These are phyloP conservation scores for Adelognathus sp. DNA, from an alignment of 2,888 invertebrate species.

Conservation along the genomic window DNA sequence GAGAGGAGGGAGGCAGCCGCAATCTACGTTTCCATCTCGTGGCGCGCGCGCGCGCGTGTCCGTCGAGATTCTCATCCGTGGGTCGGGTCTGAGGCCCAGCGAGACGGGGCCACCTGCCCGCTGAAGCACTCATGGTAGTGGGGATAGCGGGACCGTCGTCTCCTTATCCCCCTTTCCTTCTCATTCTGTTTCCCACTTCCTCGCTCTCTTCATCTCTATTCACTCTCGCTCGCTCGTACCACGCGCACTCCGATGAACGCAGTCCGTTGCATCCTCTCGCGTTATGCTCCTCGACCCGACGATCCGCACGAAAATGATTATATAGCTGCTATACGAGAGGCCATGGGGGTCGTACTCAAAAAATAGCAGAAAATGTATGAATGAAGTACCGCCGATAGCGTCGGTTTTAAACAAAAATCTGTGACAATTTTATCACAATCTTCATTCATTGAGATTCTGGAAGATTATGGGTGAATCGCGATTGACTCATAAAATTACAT, in stretches of 20 bases:
- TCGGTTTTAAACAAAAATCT: neutral
- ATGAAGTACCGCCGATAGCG: constrained; percentile 9
- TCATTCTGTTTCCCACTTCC: constrained; percentile 12
- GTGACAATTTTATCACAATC: neutral
- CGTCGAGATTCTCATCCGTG: constrained; percentile 77
- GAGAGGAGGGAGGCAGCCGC: constrained; percentile 66
- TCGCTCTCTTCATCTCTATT: constrained; percentile 20
- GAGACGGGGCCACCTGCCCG: constrained; percentile 78
- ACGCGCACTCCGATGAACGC: constrained; percentile 57
- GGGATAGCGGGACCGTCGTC: constrained; percentile 44
- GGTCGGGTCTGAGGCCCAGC: constrained; percentile 66
- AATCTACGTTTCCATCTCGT: constrained; percentile 79
- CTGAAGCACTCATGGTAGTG: constrained; percentile 53
- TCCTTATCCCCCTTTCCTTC: constrained; percentile 3
- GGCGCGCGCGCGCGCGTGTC: constrained; percentile 80
- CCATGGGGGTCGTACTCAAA: constrained; percentile 27
- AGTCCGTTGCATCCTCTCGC: constrained; percentile 71
- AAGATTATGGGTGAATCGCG: too few relatives aligned
- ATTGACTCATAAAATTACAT: too few relatives aligned
- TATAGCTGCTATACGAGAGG: constrained; percentile 47
- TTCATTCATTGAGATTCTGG: neutral
- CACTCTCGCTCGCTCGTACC: neutral
- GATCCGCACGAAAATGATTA: constrained; percentile 73
- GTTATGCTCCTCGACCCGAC: constrained; percentile 71
- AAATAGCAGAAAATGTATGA: constrained; percentile 5